Conservation (phyloP, 2,888 invertebrate genomes). For the Eilema sororculum region DNA sequence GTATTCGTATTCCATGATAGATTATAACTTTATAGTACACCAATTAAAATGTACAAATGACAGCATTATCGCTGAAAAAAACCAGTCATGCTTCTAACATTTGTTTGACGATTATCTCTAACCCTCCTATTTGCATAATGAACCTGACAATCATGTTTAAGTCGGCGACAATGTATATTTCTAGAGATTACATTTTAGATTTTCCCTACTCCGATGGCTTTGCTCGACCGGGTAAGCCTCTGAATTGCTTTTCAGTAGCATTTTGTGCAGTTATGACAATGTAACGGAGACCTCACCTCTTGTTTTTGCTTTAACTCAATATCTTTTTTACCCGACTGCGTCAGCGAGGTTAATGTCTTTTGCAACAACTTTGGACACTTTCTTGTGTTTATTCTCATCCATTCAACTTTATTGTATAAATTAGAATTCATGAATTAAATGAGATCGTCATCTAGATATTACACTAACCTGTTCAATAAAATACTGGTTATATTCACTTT, state of each 20-base stretch:
- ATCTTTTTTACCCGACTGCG: too few relatives aligned
- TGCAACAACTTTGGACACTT: too few relatives aligned
- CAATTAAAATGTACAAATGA: too few relatives aligned
- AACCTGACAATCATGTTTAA: conserved; percentile 1
- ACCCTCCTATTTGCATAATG: conserved; percentile 8
- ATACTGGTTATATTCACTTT: too few relatives aligned
- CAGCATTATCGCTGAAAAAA: background rate
- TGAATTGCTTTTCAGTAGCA: background rate
- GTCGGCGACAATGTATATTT: background rate
- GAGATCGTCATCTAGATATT: too few relatives aligned
- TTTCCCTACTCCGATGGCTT: background rate
- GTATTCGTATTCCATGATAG: background rate
- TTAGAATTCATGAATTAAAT: too few relatives aligned
- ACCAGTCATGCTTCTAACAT: conserved; percentile 14
- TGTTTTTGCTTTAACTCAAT: too few relatives aligned
- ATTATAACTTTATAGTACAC: background rate
- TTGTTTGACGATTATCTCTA: conserved; percentile 5
- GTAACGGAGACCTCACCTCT: background rate
- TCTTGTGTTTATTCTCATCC: too few relatives aligned
- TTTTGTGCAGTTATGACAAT: background rate
- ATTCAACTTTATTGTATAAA: too few relatives aligned
- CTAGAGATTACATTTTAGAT: background rate
- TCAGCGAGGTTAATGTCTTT: too few relatives aligned
- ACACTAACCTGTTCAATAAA: too few relatives aligned
- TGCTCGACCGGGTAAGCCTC: background rate